Conservation (phyloP, 2,113 vertebrate genomes). For the Ictidomys tridecemlineatus region DNA sequence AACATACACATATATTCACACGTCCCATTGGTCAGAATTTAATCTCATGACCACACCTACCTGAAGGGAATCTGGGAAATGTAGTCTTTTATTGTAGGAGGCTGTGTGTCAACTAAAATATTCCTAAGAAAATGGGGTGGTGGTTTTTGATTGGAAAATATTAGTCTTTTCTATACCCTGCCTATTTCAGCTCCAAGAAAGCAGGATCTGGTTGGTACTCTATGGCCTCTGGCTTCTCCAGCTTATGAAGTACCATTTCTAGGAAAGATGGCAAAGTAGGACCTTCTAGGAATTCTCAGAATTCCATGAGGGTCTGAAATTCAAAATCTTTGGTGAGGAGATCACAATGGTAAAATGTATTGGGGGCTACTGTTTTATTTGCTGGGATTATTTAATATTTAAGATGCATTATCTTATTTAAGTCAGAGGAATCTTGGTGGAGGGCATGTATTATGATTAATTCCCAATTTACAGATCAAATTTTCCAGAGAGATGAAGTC, state of each 20-base stretch:
- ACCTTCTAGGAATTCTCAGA: neutral
- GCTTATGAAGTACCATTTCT: neutral
- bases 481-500: slow-evolving; percentile 26
- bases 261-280: slow-evolving; percentile 37
- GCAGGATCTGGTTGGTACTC: neutral
- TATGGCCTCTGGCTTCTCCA: neutral
- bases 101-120: neutral
- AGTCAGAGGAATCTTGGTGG: neutral
- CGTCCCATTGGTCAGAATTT: neutral
- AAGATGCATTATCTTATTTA: neutral
- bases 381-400: neutral
- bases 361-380: neutral
- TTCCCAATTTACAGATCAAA: neutral
- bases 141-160: neutral
- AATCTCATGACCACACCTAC: neutral
- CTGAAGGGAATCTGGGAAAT: slow-evolving; percentile 64
- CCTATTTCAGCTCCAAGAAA: neutral
- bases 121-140: neutral
- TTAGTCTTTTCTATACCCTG: neutral
- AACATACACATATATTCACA: neutral
- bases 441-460: neutral
- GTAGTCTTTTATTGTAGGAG: slow-evolving; percentile 36
- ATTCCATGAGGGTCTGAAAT: slow-evolving; percentile 18
- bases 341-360: slow-evolving; percentile 32
- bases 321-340: slow-evolving; percentile 35